phyloP scores from a whole-genome alignment of 1,140 invertebrate genomes.

The Drosophila busckii region DNA sequence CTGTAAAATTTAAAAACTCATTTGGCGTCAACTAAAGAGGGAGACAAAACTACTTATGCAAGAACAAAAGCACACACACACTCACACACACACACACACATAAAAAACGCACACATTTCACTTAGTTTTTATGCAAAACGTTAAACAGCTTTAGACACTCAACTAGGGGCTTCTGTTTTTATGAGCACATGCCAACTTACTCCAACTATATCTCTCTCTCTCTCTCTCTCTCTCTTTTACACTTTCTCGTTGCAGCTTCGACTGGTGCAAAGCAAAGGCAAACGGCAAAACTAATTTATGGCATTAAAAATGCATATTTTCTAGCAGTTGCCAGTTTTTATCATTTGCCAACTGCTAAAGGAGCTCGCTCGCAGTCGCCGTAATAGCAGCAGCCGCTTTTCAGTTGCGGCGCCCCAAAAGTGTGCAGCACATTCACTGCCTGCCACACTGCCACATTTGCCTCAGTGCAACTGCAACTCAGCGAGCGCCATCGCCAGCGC shows the following conservation, averaged over 20 bases:
- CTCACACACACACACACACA: no score
- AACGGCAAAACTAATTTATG: conserved; percentile 74
- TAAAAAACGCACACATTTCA: no score
- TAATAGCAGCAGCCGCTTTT: conserved; percentile 8
- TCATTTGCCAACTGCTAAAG: conserved; percentile 56
- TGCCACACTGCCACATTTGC: no score
- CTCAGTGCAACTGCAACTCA: no score
- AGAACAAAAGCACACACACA: no score
- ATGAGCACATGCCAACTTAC: conserved; percentile 8
- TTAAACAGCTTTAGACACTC: conserved; percentile 40
- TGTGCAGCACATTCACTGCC: conserved; percentile 1
- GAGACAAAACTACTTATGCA: no score
- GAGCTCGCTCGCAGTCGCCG: no score
- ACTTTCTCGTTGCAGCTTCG: conserved; percentile 32
- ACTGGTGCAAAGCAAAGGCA: conserved; percentile 38
- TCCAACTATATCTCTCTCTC: conserved; percentile 7
- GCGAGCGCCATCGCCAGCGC: no score
- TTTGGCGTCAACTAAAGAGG: no score
- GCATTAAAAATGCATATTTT: conserved; percentile 77
- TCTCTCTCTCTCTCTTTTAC: conserved; percentile 5
- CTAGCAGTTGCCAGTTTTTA: conserved; percentile 69
- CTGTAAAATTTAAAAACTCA: conserved; percentile 29
- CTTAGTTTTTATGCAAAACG: conserved; percentile 23
- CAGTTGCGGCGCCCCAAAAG: conserved; percentile 23
- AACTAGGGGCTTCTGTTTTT: conserved; percentile 19